A percentile compares a stretch with the other conserved stretches of the same genome.
These are phyloP conservation scores for Peribatodes rhomboidaria DNA, from an alignment of 2,888 invertebrate genomes.

Conservation along the genomic window DNA sequence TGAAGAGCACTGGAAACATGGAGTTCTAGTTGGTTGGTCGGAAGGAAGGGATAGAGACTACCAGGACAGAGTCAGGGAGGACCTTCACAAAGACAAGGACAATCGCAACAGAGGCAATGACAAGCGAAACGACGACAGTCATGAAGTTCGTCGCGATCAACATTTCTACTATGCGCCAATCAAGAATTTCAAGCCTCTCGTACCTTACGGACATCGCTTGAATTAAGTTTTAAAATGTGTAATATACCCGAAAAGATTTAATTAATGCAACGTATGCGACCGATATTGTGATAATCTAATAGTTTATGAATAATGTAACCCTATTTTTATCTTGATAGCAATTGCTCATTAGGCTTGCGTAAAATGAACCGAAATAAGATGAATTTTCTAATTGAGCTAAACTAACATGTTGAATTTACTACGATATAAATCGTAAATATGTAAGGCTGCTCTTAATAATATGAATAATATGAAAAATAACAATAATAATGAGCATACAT, in stretches of 20 bases:
- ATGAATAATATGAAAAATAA: too few species aligned
- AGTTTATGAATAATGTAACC: neutral
- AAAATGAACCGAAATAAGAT: neutral
- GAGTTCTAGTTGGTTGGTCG: constrained; percentile 21
- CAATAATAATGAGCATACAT: too few species aligned
- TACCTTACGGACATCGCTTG: constrained; percentile 28
- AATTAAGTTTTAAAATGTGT: constrained; percentile 3
- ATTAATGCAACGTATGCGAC: neutral
- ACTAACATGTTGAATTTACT: neutral
- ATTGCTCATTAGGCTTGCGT: neutral
- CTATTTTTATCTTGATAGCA: neutral
- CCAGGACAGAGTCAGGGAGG: neutral
- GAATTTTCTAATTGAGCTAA: neutral
- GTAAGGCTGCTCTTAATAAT: too few species aligned
- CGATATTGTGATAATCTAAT: neutral
- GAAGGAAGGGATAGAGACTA: constrained; percentile 14
- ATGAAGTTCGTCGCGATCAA: constrained; percentile 12
- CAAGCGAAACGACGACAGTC: neutral
- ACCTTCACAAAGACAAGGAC: neutral
- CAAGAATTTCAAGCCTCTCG: constrained; percentile 14
- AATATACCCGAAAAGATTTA: neutral
- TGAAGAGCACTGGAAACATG: constrained; percentile 30
- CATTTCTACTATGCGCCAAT: neutral
- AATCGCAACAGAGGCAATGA: neutral
- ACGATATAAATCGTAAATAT: too few species aligned